These are phyloP conservation scores for Agrochola macilenta DNA, from an alignment of 2,888 invertebrate genomes.

Conservation along the genomic window DNA sequence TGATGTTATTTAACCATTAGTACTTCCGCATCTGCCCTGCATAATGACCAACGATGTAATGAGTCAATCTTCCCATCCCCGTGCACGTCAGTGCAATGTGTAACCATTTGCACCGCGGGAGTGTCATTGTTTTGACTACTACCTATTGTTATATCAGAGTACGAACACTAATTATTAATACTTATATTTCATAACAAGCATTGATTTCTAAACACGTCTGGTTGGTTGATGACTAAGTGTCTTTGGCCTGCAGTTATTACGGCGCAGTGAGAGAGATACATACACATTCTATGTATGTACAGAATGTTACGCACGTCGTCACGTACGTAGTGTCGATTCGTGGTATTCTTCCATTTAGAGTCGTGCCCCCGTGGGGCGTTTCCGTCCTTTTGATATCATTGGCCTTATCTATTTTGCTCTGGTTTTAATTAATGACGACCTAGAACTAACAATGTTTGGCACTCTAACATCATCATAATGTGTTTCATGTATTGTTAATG, in stretches of 20 bases:
- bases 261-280: constrained; percentile 29
- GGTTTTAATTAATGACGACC: constrained; percentile 43
- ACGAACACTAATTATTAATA: constrained; percentile 60
- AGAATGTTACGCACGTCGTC: constrained; percentile 10
- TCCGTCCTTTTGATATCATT: constrained; percentile 35
- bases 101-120: constrained; percentile 71
- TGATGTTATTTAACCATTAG: neutral
- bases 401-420: constrained; percentile 47
- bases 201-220: constrained; percentile 66
- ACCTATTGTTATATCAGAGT: constrained; percentile 63
- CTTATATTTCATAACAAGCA: constrained; percentile 66
- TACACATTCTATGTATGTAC: constrained; percentile 14
- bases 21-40: constrained; percentile 29
- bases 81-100: constrained; percentile 64
- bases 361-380: constrained; percentile 40
- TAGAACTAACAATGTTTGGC: constrained; percentile 24
- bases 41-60: constrained; percentile 40
- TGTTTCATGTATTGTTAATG: constrained; percentile 3
- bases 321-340: constrained; percentile 39
- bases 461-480: neutral
- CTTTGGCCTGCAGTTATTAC: constrained; percentile 42
- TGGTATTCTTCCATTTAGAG: constrained; percentile 53
- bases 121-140: constrained; percentile 79
- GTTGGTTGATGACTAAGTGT: constrained; percentile 52
- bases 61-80: constrained; percentile 69